phyloP scores from a whole-genome alignment of 2,888 invertebrate genomes.

The Acronicta psi region DNA sequence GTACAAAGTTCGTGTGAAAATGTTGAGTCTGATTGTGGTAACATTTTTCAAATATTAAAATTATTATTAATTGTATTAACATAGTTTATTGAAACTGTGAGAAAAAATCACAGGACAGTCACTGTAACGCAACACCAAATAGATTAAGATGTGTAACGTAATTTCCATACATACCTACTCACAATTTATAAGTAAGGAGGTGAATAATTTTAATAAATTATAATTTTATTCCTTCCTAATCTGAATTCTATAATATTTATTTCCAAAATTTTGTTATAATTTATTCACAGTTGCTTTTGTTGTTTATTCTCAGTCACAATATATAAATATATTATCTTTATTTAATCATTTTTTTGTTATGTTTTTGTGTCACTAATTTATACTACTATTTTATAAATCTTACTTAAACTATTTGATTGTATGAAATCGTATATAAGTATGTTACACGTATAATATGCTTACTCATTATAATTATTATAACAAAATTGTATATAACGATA shows the following conservation, averaged over 20 bases:
- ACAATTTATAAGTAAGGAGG: constrained; percentile 54
- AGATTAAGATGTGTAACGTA: constrained; percentile 75
- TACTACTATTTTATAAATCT: constrained; percentile 23
- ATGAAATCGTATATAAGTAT: constrained; percentile 52
- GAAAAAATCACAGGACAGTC: constrained; percentile 70
- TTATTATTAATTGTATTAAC: constrained; percentile 65
- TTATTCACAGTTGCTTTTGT: constrained; percentile 5
- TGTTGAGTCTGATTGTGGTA: constrained; percentile 83
- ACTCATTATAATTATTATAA: constrained; percentile 54
- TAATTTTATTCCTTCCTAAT: constrained; percentile 9
- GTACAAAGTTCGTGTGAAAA: constrained; percentile 82
- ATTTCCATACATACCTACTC: constrained; percentile 59
- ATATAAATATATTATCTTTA: background rate
- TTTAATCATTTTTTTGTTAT: constrained; percentile 30
- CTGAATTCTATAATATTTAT: constrained; percentile 2
- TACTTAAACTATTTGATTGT: constrained; percentile 34
- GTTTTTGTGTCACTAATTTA: constrained; percentile 36
- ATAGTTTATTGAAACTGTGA: constrained; percentile 73
- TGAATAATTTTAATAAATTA: constrained; percentile 30
- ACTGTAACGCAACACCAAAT: constrained; percentile 88
- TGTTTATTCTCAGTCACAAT: constrained; percentile 29
- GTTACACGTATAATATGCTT: constrained; percentile 65
- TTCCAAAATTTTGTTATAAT: constrained; percentile 10
- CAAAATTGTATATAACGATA: constrained; percentile 63
- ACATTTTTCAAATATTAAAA: constrained; percentile 74